Evolutionary conservation across 2,113 vertebrate genomes (phyloP), one percentile per base, ranked within the genome.

Genomic region (Peromyscus californicus): DNA sequence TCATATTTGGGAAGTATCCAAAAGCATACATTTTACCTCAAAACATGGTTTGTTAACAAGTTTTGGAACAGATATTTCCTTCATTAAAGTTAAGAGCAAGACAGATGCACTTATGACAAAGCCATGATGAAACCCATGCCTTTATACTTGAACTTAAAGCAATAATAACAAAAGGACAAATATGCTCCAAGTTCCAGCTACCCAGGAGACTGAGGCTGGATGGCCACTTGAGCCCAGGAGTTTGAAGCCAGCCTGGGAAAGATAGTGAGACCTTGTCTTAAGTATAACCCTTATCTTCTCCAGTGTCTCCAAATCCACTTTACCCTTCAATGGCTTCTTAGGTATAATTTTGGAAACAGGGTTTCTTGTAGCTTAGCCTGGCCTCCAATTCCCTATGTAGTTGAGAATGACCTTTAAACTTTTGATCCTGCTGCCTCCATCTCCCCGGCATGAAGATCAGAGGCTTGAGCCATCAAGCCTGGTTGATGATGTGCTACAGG

Each of bases 11-110:
- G 65, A 89, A 84, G 15, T 57, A 16, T 72, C 86, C 54, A 54
- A 88, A 59, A 72, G 76, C 65, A 45, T 75, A 21, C 33, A 31
- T 83, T 96, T 36, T 54, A 69, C n/a, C 10, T 2, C 74, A 70
- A 96, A 76, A 45, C 67, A 87, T 36, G 90, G 85, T 11, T 24
- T 95, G 91, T 78, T 91, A 70, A 91, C 26, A 95, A 92, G 83
- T 45, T 90, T 80, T 83, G 63, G 83, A 94, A 96, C 39, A 94
- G 45, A 59, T 92, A 10, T 33, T 90, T 96, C 48, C 45, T 87
- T n/a, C 70, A 36, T 51, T 65, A 74, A 86, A 91, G 61, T 92
- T 76, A 93, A 83, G 67, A 96, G 29, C 74, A 67, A 93, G 88
- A 92, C 36, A 89, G 57, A 39, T 39, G 21, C 26, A 65, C 16